A percentile compares a stretch with the other conserved stretches of the same genome.
Conservation (phyloP, 2,888 invertebrate species). For the Drosophila hamatofila region DNA sequence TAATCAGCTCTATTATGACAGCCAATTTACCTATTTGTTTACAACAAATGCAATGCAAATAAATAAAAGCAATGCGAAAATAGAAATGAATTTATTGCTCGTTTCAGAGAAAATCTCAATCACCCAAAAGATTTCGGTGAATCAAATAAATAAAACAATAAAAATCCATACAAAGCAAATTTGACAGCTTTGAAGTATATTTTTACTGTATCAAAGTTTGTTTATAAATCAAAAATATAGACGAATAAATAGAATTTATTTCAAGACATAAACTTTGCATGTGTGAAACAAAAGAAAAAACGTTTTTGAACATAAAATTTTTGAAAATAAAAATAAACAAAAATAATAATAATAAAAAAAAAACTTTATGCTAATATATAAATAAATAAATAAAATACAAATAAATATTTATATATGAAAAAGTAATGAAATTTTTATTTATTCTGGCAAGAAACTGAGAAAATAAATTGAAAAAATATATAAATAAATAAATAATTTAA, state of each 20-base stretch:
- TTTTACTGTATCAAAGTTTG: conserved; percentile 13
- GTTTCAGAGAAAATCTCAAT: conserved; percentile 3
- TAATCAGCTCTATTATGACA: conserved; percentile 41
- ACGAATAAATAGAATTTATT: background rate
- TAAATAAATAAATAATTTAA: background rate
- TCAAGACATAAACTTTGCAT: background rate
- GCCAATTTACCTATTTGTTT: conserved; percentile 12
- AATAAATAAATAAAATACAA: background rate
- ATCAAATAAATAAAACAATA: conserved; percentile 10
- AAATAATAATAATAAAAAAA: background rate
- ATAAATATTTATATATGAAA: background rate
- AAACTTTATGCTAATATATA: background rate
- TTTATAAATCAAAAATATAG: conserved; percentile 11
- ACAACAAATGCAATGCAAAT: background rate
- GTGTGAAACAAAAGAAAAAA: background rate
- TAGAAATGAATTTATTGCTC: conserved; percentile 2
- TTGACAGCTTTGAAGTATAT: conserved; percentile 19
- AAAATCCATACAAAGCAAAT: background rate
- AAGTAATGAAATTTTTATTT: background rate
- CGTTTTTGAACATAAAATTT: background rate
- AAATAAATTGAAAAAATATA: background rate
- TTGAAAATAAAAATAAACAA: background rate
- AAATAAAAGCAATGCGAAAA: conserved; percentile 2
- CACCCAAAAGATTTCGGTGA: background rate
- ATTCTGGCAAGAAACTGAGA: background rate